These are phyloP conservation scores for Tauraco erythrolophus DNA, from an alignment of 2,113 vertebrate species.

Conservation along the genomic window DNA sequence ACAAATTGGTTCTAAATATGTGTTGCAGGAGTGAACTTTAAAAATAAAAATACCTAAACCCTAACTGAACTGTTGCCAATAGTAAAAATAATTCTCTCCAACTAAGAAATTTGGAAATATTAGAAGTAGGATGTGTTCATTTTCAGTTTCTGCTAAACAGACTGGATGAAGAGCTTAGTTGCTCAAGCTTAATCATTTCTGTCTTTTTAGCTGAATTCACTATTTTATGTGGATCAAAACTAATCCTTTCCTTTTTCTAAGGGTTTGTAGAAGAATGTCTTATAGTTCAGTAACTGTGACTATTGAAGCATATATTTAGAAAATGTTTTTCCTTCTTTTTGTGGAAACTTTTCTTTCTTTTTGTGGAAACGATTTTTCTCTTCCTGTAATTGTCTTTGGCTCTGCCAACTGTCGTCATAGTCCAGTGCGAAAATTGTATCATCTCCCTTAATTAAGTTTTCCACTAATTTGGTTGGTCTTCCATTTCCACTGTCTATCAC, in stretches of 20 bases:
- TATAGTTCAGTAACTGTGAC: not conserved
- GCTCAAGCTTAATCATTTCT: not conserved
- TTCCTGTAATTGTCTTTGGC: not conserved
- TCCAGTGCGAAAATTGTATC: not conserved
- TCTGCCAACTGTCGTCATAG: not conserved
- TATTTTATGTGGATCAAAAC: not conserved
- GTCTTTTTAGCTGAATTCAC: not conserved
- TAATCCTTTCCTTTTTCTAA: not conserved
- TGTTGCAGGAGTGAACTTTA: not conserved
- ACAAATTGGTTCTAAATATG: not conserved
- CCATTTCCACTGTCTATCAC: not conserved
- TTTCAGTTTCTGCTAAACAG: conserved; percentile 16
- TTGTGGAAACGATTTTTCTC: not conserved
- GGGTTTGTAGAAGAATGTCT: not conserved
- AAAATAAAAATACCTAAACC: not conserved
- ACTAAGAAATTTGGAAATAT: not conserved
- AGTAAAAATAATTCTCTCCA: not conserved
- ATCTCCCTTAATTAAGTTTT: not conserved
- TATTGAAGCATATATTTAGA: not conserved
- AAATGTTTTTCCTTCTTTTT: not conserved
- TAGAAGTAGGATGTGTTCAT: not conserved
- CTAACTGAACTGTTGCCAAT: not conserved
- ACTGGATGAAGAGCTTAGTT: not conserved
- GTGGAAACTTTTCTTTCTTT: not conserved
- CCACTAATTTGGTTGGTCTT: not conserved